Conservation (phyloP, 2,797 vertebrate species). For the Lemur catta region DNA sequence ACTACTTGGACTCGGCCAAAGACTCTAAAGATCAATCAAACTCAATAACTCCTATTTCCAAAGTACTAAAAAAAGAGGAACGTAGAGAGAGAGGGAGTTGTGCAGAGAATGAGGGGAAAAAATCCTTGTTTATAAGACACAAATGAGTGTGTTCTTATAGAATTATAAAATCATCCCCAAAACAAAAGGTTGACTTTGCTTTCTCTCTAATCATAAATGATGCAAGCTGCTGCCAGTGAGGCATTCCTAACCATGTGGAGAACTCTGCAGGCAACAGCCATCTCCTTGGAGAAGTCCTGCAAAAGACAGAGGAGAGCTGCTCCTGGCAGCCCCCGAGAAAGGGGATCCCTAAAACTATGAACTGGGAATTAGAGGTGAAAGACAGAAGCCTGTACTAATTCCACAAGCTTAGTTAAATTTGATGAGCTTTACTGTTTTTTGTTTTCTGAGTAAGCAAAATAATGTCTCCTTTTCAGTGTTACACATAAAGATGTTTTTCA, state of each 20-base stretch:
- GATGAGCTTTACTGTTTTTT: neutral
- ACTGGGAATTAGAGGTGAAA: neutral
- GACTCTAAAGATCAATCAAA: neutral
- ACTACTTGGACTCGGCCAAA: neutral
- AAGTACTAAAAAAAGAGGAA: neutral
- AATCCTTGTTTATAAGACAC: neutral
- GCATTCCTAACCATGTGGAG: neutral
- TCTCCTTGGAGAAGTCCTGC: neutral
- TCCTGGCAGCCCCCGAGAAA: neutral
- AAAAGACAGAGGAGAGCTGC: neutral
- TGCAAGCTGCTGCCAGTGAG: neutral
- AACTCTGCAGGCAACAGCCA: neutral
- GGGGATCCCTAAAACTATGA: neutral
- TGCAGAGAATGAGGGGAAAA: neutral
- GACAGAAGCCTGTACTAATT: neutral
- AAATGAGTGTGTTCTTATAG: constrained; percentile 25
- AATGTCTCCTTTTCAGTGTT: neutral
- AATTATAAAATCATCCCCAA: constrained; percentile 25
- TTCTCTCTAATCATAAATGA: constrained; percentile 1
- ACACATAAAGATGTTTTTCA: neutral
- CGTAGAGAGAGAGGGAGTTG: neutral
- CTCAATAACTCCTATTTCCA: neutral
- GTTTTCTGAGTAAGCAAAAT: neutral
- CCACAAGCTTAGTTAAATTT: neutral
- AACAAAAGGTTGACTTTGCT: constrained; percentile 10